These are phyloP conservation scores for Abramis brama DNA, from an alignment of 2,113 vertebrate genomes.

Conservation along the genomic window DNA sequence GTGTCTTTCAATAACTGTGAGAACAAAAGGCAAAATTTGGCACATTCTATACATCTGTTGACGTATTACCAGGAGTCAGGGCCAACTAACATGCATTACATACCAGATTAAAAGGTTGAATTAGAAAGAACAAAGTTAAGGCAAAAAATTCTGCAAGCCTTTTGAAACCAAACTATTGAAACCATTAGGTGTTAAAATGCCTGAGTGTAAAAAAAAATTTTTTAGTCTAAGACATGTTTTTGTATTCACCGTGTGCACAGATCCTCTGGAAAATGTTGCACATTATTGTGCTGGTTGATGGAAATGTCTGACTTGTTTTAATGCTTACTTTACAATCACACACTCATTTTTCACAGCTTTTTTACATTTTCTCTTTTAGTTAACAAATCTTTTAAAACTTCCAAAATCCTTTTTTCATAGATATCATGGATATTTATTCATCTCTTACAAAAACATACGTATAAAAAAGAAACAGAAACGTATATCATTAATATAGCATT, in stretches of 20 bases:
- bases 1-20: neutral
- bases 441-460: conserved; percentile 62
- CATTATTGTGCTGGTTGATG: neutral
- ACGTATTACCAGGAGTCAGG: neutral
- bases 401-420: conserved; percentile 38
- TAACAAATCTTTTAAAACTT: conserved; percentile 52
- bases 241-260: neutral
- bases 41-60: neutral
- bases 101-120: neutral
- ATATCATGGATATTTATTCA: conserved; percentile 41
- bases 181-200: conserved; percentile 2
- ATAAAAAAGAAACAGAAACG: conserved; percentile 52
- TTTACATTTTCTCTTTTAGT: conserved; percentile 41
- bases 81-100: conserved; percentile 2
- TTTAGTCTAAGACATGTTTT: conserved; percentile 31
- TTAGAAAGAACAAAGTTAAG: conserved; percentile 3
- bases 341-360: conserved; percentile 44
- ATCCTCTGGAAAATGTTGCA: neutral
- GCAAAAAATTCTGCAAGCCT: neutral
- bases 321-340: conserved; percentile 56
- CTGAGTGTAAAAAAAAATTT: neutral
- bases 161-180: neutral
- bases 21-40: conserved; percentile 3
- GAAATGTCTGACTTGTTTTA: conserved; percentile 30
- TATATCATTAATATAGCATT: conserved; percentile 61